These are phyloP conservation scores for Entelurus aequoreus DNA, from an alignment of 2,113 vertebrate genomes.

Conservation along the genomic window DNA sequence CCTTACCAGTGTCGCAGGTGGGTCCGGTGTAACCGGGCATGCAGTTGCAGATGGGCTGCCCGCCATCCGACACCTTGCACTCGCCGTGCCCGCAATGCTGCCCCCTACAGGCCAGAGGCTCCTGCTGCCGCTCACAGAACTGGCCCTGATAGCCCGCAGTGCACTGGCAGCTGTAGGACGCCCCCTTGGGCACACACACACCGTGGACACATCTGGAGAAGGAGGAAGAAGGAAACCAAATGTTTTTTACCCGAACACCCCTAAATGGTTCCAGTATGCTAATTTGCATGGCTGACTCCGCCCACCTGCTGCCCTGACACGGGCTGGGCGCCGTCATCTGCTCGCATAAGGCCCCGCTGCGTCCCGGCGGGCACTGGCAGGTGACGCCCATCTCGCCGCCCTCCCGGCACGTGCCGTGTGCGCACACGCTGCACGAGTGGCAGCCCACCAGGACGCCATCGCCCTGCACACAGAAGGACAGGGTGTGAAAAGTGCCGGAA, in stretches of 20 bases:
- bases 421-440: conserved; percentile 90
- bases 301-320: conserved; percentile 84
- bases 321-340: conserved; percentile 71
- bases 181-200: conserved; percentile 70
- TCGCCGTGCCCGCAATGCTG: conserved; percentile 83
- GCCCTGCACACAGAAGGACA: conserved; percentile 16
- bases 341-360: conserved; percentile 83
- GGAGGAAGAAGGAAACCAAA: not conserved
- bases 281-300: not conserved
- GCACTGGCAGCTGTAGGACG: conserved; percentile 84
- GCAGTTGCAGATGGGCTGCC: conserved; percentile 82
- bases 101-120: conserved; percentile 80
- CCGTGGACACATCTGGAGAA: conserved; percentile 83
- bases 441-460: conserved; percentile 83
- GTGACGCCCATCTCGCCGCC: conserved; percentile 84
- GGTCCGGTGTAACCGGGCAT: conserved; percentile 79
- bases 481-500: not conserved
- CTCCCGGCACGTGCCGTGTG: conserved; percentile 83
- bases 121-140: conserved; percentile 81
- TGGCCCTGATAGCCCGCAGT: conserved; percentile 79
- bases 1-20: conserved; percentile 82
- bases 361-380: conserved; percentile 88
- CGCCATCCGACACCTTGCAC: conserved; percentile 78
- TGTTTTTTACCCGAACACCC: too few species aligned
- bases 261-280: too few species aligned